These are phyloP conservation scores for Lamprologus sp. DNA, from an alignment of 2,113 vertebrate species.

Conservation along the genomic window DNA sequence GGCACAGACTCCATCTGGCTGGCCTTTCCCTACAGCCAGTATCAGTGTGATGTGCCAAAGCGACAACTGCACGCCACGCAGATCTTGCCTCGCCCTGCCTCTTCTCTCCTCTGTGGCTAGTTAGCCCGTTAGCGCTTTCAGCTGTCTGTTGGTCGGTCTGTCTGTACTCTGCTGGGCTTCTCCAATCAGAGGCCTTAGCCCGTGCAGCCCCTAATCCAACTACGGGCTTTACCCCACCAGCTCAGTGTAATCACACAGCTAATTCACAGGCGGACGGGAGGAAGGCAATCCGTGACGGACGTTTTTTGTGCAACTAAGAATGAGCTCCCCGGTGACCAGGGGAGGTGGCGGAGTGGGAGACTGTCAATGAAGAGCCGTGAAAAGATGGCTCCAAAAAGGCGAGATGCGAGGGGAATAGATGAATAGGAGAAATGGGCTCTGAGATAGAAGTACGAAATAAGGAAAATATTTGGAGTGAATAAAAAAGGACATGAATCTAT, in stretches of 20 bases:
- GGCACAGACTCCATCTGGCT: conserved; percentile 53
- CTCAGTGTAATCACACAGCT: conserved; percentile 72
- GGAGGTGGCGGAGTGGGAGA: conserved; percentile 52
- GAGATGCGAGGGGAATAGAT: conserved; percentile 60
- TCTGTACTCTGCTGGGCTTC: conserved; percentile 56
- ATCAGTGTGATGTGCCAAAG: conserved; percentile 57
- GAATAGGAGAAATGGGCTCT: conserved; percentile 34
- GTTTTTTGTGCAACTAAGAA: conserved; percentile 71
- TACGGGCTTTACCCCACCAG: conserved; percentile 57
- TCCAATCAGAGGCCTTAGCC: conserved; percentile 57
- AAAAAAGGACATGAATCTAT: conserved; percentile 34
- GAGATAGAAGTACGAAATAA: conserved; percentile 51
- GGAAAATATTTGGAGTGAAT: conserved; percentile 42
- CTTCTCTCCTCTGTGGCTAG: conserved; percentile 39
- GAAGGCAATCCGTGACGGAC: conserved; percentile 75
- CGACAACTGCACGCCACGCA: conserved; percentile 46
- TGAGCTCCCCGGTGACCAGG: conserved; percentile 66
- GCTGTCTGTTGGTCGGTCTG: conserved; percentile 21
- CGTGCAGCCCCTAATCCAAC: conserved; percentile 63
- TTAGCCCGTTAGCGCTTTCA: conserved; percentile 30
- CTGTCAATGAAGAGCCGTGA: conserved; percentile 54
- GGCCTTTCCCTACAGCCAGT: conserved; percentile 63
- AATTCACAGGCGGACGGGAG: conserved; percentile 69
- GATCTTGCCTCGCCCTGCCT: conserved; percentile 22
- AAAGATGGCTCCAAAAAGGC: conserved; percentile 54